These are phyloP conservation scores for Diarsia dahlii DNA, from an alignment of 2,888 invertebrate species.

Conservation along the genomic window DNA sequence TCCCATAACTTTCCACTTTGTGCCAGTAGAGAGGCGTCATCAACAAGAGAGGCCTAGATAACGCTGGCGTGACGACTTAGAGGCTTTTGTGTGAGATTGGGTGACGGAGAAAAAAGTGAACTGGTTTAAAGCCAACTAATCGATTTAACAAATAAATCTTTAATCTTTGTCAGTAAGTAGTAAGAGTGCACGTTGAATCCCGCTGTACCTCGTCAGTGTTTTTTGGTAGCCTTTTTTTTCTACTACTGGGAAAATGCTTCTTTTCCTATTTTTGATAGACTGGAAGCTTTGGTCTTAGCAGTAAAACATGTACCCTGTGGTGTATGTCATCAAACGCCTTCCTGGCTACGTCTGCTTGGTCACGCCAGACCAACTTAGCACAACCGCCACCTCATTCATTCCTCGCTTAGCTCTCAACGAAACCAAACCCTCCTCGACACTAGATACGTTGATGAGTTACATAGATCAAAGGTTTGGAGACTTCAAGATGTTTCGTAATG, in stretches of 20 bases:
- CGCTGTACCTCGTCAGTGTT: no score
- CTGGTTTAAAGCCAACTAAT: background rate
- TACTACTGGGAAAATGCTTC: background rate
- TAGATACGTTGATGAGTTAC: conserved; percentile 43
- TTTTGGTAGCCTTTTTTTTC: background rate
- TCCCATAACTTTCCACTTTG: no score
- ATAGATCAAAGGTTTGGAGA: conserved; percentile 56
- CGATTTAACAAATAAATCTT: no score
- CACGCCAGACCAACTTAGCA: background rate
- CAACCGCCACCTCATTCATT: conserved; percentile 3
- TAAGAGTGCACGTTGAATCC: background rate
- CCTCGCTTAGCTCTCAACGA: conserved; percentile 14
- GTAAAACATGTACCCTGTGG: background rate
- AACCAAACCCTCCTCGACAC: conserved; percentile 19
- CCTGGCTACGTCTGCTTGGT: background rate
- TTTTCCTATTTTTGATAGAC: background rate
- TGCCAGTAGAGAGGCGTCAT: no score
- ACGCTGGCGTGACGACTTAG: no score
- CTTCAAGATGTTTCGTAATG: conserved; percentile 45
- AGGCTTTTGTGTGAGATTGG: no score
- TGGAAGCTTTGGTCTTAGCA: background rate
- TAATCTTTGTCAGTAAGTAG: background rate
- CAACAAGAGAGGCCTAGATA: no score
- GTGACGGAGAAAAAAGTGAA: no score
- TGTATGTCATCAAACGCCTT: background rate